Base-by-base conservation (phyloP, 2,888 invertebrate species). In the Synergus laeviventris region DNA sequence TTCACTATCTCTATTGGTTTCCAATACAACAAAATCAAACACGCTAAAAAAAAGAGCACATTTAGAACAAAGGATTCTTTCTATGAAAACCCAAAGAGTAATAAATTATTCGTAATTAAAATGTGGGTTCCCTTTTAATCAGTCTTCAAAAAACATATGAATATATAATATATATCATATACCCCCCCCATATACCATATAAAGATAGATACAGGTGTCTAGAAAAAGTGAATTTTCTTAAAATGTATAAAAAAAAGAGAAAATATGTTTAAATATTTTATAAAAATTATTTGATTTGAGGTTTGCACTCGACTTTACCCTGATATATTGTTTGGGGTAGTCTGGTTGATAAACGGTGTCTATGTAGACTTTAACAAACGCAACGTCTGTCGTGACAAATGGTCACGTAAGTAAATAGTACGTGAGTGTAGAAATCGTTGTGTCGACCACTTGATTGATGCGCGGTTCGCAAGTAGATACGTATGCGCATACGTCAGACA, bases 401-500 rank as follows among this genome's bases (percentile, higher is more conserved):
- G 83, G 76, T n/a, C 49, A 70, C n/a, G 49, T 45, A 70, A 70
- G n/a, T 70, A 70, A 70, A 70, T 70, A 49, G 49, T 49, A 49
- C 70, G 18, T 36, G 31, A 24, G 42, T n/a, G 24, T 66, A 66
- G 45, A 42, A 49, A 24, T 70, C 70, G 31, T 54, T 14, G 59
- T 59, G 59, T 11, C 59, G 36, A 45, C 70, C 66, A 49, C 42
- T 49, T 70, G 49, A 70, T 70, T 70, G 49, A 54, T 70, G 70
- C 70, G 31, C n/a, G 31, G 77, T 66, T 21, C 9, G 64, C 78
- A 81, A 82, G 80, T 79, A 82, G 82, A 82, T 80, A 79, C 78
- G 78, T 76, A 76, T 78, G 79, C 80, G 81, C 79, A 77, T 77
- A 79, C 75, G 77, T 81, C 80, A 82, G 81, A 77, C 80, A 45